Conservation (phyloP, 2,888 invertebrate species). For the Matsumyia berberina region DNA sequence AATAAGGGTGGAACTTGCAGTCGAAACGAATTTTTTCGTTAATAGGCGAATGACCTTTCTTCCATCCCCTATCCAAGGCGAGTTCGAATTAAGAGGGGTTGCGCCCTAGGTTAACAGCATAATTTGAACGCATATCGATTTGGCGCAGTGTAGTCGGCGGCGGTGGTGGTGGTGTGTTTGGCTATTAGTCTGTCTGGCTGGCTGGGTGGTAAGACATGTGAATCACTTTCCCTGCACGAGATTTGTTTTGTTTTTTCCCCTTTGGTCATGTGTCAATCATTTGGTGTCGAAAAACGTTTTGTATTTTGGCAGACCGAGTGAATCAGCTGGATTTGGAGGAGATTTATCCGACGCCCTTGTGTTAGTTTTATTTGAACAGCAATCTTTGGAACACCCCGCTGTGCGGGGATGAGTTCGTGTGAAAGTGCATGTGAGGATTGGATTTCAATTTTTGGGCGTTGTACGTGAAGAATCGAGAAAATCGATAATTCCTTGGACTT, state of each 20-base stretch:
- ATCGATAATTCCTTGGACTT: conserved; percentile 10
- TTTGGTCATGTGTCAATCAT: conserved; percentile 50
- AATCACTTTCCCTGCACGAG: conserved; percentile 60
- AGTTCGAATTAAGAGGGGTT: conserved; percentile 41
- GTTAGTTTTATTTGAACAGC: conserved; percentile 6
- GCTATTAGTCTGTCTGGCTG: background rate
- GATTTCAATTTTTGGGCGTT: conserved; percentile 38
- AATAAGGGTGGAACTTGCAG: conserved; percentile 47
- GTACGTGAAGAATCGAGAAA: conserved; percentile 23
- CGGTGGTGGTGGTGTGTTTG: background rate
- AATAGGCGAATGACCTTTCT: conserved; percentile 66
- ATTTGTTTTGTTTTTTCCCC: conserved; percentile 1
- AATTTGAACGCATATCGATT: conserved; percentile 54
- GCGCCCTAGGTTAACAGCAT: conserved; percentile 59
- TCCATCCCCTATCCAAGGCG: conserved; percentile 7
- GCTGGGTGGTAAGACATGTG: conserved; percentile 32
- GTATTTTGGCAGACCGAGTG: conserved; percentile 42
- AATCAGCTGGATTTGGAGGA: conserved; percentile 61
- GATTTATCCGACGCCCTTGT: conserved; percentile 29
- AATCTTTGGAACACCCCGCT: conserved; percentile 16
- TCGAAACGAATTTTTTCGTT: conserved; percentile 32
- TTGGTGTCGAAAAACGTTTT: background rate
- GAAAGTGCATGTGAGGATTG: conserved; percentile 26
- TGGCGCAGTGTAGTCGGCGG: conserved; percentile 25
- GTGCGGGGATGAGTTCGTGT: conserved; percentile 4